These are phyloP conservation scores for Pardalotus punctatus DNA, from an alignment of 2,113 vertebrate genomes.

Conservation along the genomic window DNA sequence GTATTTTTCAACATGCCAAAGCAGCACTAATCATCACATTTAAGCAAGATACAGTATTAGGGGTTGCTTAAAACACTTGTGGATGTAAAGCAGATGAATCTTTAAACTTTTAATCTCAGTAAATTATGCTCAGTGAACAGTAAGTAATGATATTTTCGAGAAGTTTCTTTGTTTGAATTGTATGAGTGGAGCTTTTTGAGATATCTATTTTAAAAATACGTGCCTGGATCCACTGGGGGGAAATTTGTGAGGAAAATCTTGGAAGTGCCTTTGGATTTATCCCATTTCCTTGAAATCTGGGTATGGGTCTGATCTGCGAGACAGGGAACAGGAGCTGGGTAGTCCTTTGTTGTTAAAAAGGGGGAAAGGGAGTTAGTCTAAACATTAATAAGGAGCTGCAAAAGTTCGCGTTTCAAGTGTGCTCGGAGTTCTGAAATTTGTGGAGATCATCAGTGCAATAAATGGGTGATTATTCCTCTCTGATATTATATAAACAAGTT, in stretches of 20 bases:
- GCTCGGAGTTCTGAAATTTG: conserved; percentile 12
- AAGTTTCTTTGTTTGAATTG: conserved; percentile 55
- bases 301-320: not conserved
- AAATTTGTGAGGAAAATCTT: not conserved
- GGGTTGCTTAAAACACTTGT: conserved; percentile 53
- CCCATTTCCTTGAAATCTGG: not conserved
- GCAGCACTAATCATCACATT: conserved; percentile 51
- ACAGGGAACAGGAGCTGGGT: not conserved
- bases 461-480: not conserved
- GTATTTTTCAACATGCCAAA: conserved; percentile 64
- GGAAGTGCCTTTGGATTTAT: not conserved
- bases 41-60: conserved; percentile 38
- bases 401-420: not conserved
- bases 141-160: conserved; percentile 71
- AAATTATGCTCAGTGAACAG: conserved; percentile 69
- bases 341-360: conserved; percentile 42
- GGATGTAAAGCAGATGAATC: conserved; percentile 69
- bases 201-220: not conserved
- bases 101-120: conserved; percentile 71
- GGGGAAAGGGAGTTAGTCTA: not conserved
- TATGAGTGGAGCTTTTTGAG: conserved; percentile 10
- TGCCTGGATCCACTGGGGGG: not conserved
- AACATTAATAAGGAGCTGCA: not conserved
- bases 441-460: not conserved
- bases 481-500: conserved; percentile 46